A percentile compares a stretch with the other conserved stretches of the same genome.
Evolutionary conservation across 2,797 vertebrate species (phyloP).

Genomic region (Hypotaenidia philippensis): DNA sequence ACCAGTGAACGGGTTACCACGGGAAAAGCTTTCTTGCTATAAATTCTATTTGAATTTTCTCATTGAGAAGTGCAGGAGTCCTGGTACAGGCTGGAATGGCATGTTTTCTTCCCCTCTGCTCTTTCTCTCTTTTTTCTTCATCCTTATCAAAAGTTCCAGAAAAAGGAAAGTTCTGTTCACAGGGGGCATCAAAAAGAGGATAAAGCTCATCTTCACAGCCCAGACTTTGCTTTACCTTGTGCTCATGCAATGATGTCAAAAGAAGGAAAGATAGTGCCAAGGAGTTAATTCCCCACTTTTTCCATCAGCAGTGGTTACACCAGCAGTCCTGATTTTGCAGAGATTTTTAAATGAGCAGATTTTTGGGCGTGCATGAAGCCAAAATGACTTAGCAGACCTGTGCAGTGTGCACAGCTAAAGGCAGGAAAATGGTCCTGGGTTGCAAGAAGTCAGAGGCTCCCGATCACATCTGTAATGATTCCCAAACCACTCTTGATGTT

Average conservation of each 20-base stretch:
- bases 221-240: background rate
- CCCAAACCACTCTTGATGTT: background rate
- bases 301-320: background rate
- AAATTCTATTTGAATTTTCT: constrained; percentile 33
- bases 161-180: background rate
- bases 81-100: background rate
- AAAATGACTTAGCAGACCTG: background rate
- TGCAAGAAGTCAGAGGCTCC: background rate
- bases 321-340: background rate
- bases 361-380: background rate
- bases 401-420: background rate
- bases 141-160: background rate
- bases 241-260: background rate
- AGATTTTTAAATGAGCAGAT: background rate
- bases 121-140: background rate
- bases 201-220: background rate
- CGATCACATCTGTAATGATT: background rate
- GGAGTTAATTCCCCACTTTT: background rate
- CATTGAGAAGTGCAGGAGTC: background rate
- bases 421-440: accelerated
- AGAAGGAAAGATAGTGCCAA: background rate
- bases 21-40: constrained; percentile 4
- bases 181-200: background rate
- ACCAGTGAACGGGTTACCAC: background rate
- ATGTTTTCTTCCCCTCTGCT: background rate